Evolutionary conservation across 2,113 vertebrate genomes (phyloP), one percentile per base, ranked within the genome.

Genomic region (Leptosomus discolor): DNA sequence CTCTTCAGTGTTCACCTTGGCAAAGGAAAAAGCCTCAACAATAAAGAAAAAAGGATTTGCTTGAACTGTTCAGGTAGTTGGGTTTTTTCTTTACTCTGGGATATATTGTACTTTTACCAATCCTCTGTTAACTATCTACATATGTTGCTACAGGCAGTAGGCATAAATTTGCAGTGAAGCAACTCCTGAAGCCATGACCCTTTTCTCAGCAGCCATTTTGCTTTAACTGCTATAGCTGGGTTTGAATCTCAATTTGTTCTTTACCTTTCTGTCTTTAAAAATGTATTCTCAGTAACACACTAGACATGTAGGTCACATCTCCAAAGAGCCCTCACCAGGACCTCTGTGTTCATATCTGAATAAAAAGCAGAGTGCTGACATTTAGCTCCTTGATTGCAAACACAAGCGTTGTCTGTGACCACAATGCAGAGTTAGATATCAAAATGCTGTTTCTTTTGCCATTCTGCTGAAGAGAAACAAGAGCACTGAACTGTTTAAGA

Each of bases 331-430:
- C 57, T 96, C 84, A 82, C 56, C 53, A 82, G 77, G 45, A 95
- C 90, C 88, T 92, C 81, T 93, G 78, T 17, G 11, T 90, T 85
- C 57, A 26, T 34, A 80, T 57, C 74, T 90, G 92, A 94, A 95
- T 89, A 81, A 96, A 95, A 94, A 94, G 75, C 75, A 70, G 48
- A 67, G 27, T 37, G 60, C 79, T 96, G 95, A 97, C 86, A 94
- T 91, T 97, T 92, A 92, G 56, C 48, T 89, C 53, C 90, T 82
- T 93, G 87, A 92, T 80, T 92, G 63, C 79, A 95, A 92, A 94
- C 43, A 56, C 24, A 48, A 78, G 5, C 18, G 41, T 78, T 89
- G 68, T 32, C 70, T 94, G 74, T 73, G 86, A 92, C 50, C 79
- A 78, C 68, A 89, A 46, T 73, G 61, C 57, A 83, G 46, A 76